phyloP scores from a whole-genome alignment of 2,888 invertebrate species.

The Diadromus collaris region DNA sequence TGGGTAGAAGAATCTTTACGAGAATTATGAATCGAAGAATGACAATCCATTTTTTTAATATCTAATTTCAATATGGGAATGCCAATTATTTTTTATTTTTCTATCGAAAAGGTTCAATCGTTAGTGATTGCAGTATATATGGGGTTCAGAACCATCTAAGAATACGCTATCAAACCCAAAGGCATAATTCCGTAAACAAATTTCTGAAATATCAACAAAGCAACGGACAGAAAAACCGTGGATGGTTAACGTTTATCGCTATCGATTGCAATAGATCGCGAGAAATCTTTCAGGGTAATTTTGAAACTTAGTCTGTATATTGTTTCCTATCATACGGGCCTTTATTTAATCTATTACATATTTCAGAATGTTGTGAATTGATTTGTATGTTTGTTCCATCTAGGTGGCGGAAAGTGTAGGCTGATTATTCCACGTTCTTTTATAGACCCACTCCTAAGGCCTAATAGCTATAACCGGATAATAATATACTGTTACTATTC shows the following conservation, averaged over 20 bases:
- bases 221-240: constrained; percentile 1
- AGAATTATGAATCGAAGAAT: not conserved
- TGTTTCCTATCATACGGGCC: not conserved
- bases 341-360: no score
- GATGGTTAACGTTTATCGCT: constrained; percentile 17
- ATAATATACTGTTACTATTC: no score
- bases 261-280: constrained; percentile 30
- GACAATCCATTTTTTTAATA: not conserved
- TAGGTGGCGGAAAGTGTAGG: no score
- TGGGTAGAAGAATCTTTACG: not conserved
- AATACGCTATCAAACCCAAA: not conserved
- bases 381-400: no score
- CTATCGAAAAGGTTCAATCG: no score
- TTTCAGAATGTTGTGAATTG: no score
- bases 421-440: no score
- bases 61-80: no score
- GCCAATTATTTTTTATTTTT: no score
- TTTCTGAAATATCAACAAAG: constrained; percentile 3
- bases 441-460: no score
- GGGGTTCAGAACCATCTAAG: not conserved
- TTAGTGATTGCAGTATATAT: not conserved
- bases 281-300: constrained; percentile 28
- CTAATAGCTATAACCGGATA: no score
- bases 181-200: constrained; percentile 1
- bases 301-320: not conserved